These are phyloP conservation scores for Prostheceraeus crozeri DNA, from an alignment of 2,888 invertebrate species.

Conservation along the genomic window DNA sequence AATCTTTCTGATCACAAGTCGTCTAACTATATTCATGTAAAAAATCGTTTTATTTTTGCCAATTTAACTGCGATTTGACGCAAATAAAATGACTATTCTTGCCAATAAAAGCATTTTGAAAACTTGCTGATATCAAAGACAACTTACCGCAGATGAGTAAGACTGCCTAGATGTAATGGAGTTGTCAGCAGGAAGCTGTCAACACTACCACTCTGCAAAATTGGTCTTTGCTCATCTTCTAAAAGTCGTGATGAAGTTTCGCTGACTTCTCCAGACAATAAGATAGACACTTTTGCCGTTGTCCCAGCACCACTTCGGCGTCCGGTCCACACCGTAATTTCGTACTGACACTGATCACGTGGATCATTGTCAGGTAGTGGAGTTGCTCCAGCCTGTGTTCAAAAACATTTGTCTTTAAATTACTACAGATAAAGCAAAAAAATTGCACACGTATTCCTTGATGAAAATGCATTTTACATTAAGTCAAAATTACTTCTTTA, in stretches of 20 bases:
- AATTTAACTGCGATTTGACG: too few relatives aligned
- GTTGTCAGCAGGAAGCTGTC: slow-evolving; percentile 53
- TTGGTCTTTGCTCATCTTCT: slow-evolving; percentile 45
- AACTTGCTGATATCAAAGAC: too few relatives aligned
- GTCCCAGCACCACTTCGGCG: slow-evolving; percentile 38
- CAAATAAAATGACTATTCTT: too few relatives aligned
- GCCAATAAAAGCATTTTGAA: too few relatives aligned
- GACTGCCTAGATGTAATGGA: slow-evolving; percentile 40
- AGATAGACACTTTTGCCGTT: slow-evolving; percentile 45
- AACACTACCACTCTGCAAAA: slow-evolving; percentile 47
- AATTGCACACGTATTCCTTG: too few relatives aligned
- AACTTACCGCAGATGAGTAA: slow-evolving; percentile 18
- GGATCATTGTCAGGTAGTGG: slow-evolving; percentile 52
- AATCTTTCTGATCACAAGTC: too few relatives aligned
- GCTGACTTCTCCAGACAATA: slow-evolving; percentile 48
- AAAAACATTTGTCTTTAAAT: too few relatives aligned
- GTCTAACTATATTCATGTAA: too few relatives aligned
- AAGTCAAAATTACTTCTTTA: too few relatives aligned
- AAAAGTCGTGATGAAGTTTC: slow-evolving; percentile 48
- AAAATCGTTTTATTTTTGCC: too few relatives aligned
- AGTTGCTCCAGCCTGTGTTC: slow-evolving; percentile 49
- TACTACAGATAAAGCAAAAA: too few relatives aligned
- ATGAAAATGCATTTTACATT: too few relatives aligned
- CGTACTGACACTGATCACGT: slow-evolving; percentile 52
- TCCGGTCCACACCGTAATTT: slow-evolving; percentile 31